These are phyloP conservation scores for Chymomyza caudatula DNA, from an alignment of 2,888 invertebrate species.

Conservation along the genomic window DNA sequence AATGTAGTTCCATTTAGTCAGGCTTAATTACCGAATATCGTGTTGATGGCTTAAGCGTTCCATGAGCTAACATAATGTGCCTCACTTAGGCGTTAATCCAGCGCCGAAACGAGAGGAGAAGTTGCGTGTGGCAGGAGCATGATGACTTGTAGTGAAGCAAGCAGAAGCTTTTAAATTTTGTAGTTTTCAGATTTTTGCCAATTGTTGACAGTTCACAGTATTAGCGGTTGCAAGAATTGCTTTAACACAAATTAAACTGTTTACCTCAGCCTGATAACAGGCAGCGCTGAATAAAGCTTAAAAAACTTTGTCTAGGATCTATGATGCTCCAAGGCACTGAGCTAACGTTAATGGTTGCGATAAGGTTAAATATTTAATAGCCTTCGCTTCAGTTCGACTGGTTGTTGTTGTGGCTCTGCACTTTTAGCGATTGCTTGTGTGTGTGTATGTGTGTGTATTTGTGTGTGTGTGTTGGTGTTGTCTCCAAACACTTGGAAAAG, in stretches of 20 bases:
- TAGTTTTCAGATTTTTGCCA: conserved; percentile 35
- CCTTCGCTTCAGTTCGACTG: conserved; percentile 11
- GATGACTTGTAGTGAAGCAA: too few species aligned
- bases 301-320: not conserved
- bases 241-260: not conserved
- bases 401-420: not conserved
- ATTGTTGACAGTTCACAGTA: conserved; percentile 16
- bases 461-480: conserved; percentile 19
- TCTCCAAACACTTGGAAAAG: conserved; percentile 49
- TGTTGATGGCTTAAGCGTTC: conserved; percentile 68
- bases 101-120: not conserved
- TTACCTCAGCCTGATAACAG: not conserved
- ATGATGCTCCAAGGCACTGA: not conserved
- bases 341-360: conserved; percentile 37
- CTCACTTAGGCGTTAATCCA: conserved; percentile 5
- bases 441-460: conserved; percentile 2
- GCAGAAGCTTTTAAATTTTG: conserved; percentile 38
- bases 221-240: not conserved
- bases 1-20: conserved; percentile 56
- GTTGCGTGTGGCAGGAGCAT: not conserved
- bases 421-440: conserved; percentile 14
- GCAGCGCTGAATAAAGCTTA: not conserved
- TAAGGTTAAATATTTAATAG: conserved; percentile 68
- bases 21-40: conserved; percentile 69
- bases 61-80: conserved; percentile 51